These are phyloP conservation scores for Tetrax tetrax DNA, from an alignment of 2,113 vertebrate genomes.

Conservation along the genomic window DNA sequence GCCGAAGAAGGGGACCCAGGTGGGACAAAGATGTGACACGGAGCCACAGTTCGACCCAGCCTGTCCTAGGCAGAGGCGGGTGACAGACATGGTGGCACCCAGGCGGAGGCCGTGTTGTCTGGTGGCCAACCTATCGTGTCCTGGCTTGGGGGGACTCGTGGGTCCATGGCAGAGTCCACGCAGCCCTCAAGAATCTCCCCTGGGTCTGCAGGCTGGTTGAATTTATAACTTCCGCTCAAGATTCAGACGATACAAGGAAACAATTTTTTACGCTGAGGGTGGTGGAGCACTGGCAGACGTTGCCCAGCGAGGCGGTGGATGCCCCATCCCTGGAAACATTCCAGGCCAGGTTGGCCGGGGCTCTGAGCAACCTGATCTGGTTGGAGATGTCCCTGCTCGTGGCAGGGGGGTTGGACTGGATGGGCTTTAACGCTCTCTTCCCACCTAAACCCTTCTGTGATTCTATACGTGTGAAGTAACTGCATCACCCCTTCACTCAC, in stretches of 20 bases:
- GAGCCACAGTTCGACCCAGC: not conserved
- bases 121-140: not conserved
- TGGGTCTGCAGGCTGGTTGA: not conserved
- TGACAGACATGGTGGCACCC: rapidly evolving
- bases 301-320: no score
- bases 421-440: no score
- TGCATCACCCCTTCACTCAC: not conserved
- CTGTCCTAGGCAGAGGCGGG: not conserved
- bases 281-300: no score
- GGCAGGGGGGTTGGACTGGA: no score
- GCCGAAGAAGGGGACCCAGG: not conserved
- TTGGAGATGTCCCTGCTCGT: no score
- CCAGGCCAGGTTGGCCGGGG: no score
- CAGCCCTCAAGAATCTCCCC: not conserved
- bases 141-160: not conserved
- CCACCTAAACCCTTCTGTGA: no score
- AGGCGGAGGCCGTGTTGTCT: not conserved
- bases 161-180: not conserved
- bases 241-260: no score
- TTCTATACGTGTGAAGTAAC: not conserved
- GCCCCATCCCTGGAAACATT: no score
- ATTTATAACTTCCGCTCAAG: not conserved
- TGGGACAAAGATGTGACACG: not conserved
- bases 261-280: no score
- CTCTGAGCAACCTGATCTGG: no score